Evolutionary conservation across 2,888 invertebrate species (phyloP).

Genomic region (Fragum sueziense): DNA sequence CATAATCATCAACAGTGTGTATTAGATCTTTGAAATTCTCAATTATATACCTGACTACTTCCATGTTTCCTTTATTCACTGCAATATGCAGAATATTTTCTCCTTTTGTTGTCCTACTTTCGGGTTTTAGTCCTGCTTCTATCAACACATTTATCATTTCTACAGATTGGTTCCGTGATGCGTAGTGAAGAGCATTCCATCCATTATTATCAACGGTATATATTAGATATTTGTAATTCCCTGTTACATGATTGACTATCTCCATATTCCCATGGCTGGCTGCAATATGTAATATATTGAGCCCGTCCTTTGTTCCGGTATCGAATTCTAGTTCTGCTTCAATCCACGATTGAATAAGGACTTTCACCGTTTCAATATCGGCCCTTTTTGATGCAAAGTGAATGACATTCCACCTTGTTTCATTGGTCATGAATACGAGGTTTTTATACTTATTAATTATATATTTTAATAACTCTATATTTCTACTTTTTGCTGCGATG

Average conservation of each 20-base stretch:
- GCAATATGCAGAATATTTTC: no score
- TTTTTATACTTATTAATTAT: neutral
- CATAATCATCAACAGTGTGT: neutral
- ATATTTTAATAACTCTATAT: neutral
- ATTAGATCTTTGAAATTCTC: no score
- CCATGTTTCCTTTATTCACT: no score
- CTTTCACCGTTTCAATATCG: neutral
- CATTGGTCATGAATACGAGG: neutral
- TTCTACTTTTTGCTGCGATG: neutral
- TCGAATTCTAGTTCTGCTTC: neutral
- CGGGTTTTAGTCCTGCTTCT: no score
- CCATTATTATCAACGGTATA: neutral
- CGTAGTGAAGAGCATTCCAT: no score
- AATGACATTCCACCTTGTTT: neutral
- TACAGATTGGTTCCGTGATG: no score
- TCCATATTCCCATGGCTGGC: neutral
- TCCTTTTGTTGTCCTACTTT: no score
- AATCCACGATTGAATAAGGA: no score
- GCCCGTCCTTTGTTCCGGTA: neutral
- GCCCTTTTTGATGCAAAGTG: neutral
- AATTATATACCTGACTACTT: no score
- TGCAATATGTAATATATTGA: neutral
- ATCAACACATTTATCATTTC: no score
- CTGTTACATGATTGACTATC: neutral
- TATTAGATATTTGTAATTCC: neutral